These are phyloP conservation scores for Donacobius atricapilla DNA, from an alignment of 2,113 vertebrate species.

Conservation along the genomic window DNA sequence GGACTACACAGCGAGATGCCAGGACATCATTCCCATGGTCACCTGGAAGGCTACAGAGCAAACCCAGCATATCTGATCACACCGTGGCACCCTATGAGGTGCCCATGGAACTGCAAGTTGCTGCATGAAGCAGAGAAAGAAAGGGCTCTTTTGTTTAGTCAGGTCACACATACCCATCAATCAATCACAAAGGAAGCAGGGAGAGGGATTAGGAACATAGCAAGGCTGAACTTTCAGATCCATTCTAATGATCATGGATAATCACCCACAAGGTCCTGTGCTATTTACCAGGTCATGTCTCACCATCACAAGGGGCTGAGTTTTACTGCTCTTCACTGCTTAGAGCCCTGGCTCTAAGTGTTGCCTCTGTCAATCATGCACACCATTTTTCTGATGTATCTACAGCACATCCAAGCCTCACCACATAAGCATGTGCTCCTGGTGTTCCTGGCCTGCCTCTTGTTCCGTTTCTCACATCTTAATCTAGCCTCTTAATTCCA, in stretches of 20 bases:
- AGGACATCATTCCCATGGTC: neutral
- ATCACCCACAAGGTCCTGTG: neutral
- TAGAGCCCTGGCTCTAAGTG: neutral
- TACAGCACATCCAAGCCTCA: neutral
- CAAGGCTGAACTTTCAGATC: neutral
- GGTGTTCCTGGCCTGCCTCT: neutral
- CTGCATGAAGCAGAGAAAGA: neutral
- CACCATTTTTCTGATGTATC: neutral
- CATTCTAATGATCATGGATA: too few relatives aligned
- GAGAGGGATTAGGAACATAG: neutral
- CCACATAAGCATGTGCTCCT: neutral
- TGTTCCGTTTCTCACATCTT: neutral
- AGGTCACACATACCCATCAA: neutral
- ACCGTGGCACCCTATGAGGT: fast-evolving
- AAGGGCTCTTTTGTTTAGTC: neutral
- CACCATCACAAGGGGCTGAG: neutral
- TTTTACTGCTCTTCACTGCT: neutral
- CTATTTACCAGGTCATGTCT: neutral
- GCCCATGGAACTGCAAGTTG: neutral
- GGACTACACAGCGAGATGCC: neutral
- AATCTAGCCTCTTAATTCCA: neutral
- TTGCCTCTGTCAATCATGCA: neutral
- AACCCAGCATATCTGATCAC: neutral
- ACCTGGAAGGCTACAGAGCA: neutral
- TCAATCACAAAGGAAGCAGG: neutral